Conservation (phyloP, 2,797 vertebrate genomes). For the Pangasius djambal region DNA sequence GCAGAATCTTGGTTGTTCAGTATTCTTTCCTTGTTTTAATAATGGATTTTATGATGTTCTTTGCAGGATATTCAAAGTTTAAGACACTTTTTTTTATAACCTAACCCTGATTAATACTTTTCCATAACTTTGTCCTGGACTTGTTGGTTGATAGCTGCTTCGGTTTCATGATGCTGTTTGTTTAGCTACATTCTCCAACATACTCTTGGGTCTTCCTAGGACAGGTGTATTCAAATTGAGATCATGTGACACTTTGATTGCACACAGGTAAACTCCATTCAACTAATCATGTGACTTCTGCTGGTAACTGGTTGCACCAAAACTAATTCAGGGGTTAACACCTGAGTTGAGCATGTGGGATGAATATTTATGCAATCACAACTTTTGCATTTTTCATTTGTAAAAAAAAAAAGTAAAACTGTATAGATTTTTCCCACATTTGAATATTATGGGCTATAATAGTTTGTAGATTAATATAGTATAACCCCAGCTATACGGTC, state of each 20-base stretch:
- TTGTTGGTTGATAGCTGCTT: background rate
- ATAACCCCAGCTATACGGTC: background rate
- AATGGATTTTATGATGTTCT: background rate
- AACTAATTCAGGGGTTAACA: background rate
- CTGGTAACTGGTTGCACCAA: background rate
- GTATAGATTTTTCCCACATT: background rate
- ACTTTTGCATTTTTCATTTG: background rate
- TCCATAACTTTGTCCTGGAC: background rate
- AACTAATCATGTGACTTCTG: background rate
- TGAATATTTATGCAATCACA: background rate
- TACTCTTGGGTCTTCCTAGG: background rate
- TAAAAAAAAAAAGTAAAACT: background rate
- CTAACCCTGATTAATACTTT: background rate
- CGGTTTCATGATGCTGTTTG: background rate
- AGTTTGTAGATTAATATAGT: background rate
- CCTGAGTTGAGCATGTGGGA: background rate
- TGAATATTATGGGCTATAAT: background rate
- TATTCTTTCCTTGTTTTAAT: background rate
- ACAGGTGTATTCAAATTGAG: background rate
- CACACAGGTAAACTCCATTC: background rate
- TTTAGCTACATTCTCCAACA: background rate
- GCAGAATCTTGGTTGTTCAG: background rate
- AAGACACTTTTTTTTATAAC: background rate
- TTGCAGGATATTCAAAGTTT: background rate
- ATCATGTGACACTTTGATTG: background rate